Percentiles rank a stretch among this genome's conserved stretches.
phyloP scores from a whole-genome alignment of 2,113 vertebrate species.

The Penelope pileata region DNA sequence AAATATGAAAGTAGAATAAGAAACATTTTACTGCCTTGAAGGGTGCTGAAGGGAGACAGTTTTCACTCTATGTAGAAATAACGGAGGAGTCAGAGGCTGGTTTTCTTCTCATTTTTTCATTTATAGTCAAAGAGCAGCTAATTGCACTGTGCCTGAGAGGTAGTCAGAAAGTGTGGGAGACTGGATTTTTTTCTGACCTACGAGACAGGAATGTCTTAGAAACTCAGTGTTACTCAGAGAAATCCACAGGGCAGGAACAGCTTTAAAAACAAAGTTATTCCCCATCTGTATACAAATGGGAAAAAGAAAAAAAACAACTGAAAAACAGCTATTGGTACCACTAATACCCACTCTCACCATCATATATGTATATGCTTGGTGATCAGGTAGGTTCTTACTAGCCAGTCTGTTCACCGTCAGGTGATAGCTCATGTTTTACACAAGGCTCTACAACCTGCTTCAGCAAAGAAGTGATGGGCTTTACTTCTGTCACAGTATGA shows the following conservation, averaged over 20 bases:
- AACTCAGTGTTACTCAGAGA: background rate
- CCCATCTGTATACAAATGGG: background rate
- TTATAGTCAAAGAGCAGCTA: background rate
- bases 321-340: background rate
- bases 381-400: background rate
- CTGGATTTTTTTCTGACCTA: background rate
- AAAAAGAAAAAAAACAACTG: background rate
- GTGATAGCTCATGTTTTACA: background rate
- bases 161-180: background rate
- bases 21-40: background rate
- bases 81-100: background rate
- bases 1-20: background rate
- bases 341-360: background rate
- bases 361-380: rapidly evolving
- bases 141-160: background rate
- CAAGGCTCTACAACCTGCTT: background rate
- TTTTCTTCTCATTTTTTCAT: background rate
- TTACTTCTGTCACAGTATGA: background rate
- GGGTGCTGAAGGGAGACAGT: background rate
- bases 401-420: background rate
- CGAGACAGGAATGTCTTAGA: background rate
- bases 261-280: background rate
- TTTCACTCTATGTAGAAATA: background rate
- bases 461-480: background rate
- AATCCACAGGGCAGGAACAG: background rate